Conservation (phyloP, 2,888 invertebrate species). For the Acrobeloides nanus region DNA sequence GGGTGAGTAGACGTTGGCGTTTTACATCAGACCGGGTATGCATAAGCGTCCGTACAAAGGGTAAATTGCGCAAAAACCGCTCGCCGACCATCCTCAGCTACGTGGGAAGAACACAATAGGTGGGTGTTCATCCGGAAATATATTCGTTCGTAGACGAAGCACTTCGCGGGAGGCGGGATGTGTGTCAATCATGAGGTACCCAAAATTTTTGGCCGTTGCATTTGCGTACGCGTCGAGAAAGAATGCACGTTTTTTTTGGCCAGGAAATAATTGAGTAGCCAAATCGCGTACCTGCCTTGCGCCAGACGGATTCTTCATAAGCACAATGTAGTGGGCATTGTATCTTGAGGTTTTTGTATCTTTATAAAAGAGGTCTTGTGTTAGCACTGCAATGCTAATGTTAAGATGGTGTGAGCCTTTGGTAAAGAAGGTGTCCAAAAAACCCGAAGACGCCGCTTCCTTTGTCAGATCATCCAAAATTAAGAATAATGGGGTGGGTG, state of each 20-base stretch:
- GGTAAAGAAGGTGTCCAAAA: slow-evolving; percentile 10
- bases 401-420: slow-evolving; percentile 18
- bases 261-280: slow-evolving; percentile 17
- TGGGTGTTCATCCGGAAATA: slow-evolving; percentile 13
- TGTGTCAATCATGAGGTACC: slow-evolving; percentile 17
- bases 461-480: slow-evolving; percentile 14
- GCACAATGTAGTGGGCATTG: slow-evolving; percentile 15
- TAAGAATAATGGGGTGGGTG: too few species aligned
- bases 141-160: slow-evolving; percentile 12
- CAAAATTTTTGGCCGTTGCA: slow-evolving; percentile 6
- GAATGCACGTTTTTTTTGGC: too few species aligned
- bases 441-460: slow-evolving; percentile 1
- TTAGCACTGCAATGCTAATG: slow-evolving; percentile 11
- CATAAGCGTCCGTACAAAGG: neutral
- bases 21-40: slow-evolving; percentile 5
- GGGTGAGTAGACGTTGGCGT: neutral
- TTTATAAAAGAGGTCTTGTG: slow-evolving; percentile 15
- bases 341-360: slow-evolving; percentile 11
- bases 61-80: neutral
- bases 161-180: slow-evolving; percentile 8
- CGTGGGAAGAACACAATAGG: slow-evolving; percentile 7
- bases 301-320: slow-evolving; percentile 14
- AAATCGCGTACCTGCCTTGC: slow-evolving; percentile 9
- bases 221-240: slow-evolving; percentile 9
- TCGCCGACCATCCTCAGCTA: neutral